A percentile compares a stretch with the other conserved stretches of the same genome.
Conservation (phyloP, 2,888 invertebrate genomes). For the Eutolmus rufibarbis region DNA sequence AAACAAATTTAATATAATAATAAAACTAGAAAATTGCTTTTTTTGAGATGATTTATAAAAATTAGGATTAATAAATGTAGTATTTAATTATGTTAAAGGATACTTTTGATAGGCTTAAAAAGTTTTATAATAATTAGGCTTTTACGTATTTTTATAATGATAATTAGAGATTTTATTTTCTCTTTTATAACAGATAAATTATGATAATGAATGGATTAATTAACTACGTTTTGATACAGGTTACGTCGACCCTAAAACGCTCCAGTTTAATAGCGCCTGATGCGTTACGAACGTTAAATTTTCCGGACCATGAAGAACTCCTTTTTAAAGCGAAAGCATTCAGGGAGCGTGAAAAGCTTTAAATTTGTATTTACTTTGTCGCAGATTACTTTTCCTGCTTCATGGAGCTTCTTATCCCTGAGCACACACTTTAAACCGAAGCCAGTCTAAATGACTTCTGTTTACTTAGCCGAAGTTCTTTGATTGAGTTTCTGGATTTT, state of each 20-base stretch:
- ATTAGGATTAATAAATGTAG: no score
- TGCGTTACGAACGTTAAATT: not conserved
- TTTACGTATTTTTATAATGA: not conserved
- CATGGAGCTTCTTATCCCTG: not conserved
- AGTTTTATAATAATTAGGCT: no score
- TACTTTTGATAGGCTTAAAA: no score
- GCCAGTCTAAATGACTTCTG: constrained; percentile 1
- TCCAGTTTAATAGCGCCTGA: not conserved
- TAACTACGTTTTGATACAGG: not conserved
- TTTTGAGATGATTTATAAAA: no score
- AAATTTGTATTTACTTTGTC: not conserved
- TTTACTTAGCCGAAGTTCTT: constrained; percentile 7
- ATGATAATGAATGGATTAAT: not conserved
- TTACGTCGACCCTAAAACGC: not conserved
- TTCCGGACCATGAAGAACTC: not conserved
- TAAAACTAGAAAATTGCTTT: no score
- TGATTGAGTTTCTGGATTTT: not conserved
- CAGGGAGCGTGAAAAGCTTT: not conserved
- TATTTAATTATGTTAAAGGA: no score
- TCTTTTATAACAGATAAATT: not conserved
- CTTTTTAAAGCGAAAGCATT: not conserved
- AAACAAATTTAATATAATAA: no score
- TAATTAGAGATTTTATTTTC: not conserved
- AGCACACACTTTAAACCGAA: not conserved
- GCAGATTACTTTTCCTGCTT: not conserved